phyloP scores from a whole-genome alignment of 2,113 vertebrate genomes.

The Salminus brasiliensis region DNA sequence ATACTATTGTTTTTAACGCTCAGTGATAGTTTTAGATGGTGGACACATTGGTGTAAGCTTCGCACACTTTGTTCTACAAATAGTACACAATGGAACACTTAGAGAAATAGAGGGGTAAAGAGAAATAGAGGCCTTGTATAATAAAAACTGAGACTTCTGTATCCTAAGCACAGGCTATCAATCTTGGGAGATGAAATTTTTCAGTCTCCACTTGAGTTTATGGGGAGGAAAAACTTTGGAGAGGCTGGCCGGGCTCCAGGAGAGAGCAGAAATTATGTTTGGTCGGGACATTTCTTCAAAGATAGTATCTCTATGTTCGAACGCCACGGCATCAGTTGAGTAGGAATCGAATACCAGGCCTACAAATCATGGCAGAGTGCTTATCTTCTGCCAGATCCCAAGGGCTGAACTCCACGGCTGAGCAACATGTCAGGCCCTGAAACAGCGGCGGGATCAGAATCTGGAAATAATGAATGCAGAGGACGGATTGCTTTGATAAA shows the following conservation, averaged over 20 bases:
- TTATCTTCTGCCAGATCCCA: constrained; percentile 68
- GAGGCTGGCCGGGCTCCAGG: constrained; percentile 63
- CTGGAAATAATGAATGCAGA: constrained; percentile 58
- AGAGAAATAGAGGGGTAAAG: constrained; percentile 51
- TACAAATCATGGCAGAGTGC: constrained; percentile 71
- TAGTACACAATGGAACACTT: constrained; percentile 58
- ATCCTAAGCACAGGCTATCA: constrained; percentile 62
- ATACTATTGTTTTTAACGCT: constrained; percentile 47
- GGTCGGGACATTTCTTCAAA: constrained; percentile 72
- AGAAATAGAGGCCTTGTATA: constrained; percentile 56
- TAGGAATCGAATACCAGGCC: constrained; percentile 65
- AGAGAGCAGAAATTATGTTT: constrained; percentile 71
- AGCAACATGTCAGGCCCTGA: constrained; percentile 46
- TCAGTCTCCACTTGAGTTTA: constrained; percentile 65
- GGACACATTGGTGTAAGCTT: constrained; percentile 26
- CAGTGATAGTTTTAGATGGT: constrained; percentile 51
- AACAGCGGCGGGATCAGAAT: constrained; percentile 47
- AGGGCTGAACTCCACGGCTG: constrained; percentile 57
- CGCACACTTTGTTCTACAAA: constrained; percentile 48
- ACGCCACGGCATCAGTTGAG: constrained; percentile 65
- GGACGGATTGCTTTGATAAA: constrained; percentile 49
- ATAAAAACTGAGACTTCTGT: constrained; percentile 60
- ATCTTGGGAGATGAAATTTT: constrained; percentile 63
- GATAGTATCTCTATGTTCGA: constrained; percentile 73
- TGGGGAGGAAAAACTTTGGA: constrained; percentile 62